phyloP scores from a whole-genome alignment of 2,888 invertebrate genomes.

The Exephanes ischioxanthus region DNA sequence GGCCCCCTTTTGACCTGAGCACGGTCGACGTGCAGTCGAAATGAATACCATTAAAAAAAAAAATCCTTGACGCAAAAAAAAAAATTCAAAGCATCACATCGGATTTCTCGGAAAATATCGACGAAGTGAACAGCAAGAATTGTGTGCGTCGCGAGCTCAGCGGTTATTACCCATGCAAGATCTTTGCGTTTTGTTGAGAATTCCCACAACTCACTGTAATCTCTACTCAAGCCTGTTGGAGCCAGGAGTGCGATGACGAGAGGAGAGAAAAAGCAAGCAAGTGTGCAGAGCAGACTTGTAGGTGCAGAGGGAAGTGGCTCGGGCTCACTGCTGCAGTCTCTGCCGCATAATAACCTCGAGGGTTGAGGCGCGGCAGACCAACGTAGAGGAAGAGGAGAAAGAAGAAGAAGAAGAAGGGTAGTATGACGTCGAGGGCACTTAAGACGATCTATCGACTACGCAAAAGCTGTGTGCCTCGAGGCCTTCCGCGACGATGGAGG shows the following conservation, averaged over 20 bases:
- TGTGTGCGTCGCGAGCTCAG: too few species aligned
- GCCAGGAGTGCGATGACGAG: conserved; percentile 31
- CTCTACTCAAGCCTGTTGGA: conserved; percentile 30
- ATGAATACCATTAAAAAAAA: too few species aligned
- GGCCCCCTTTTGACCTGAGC: too few species aligned
- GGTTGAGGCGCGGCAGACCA: conserved; percentile 41
- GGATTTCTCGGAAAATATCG: too few species aligned
- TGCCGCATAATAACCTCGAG: conserved; percentile 69
- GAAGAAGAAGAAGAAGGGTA: conserved; percentile 68
- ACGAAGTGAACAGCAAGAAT: too few species aligned
- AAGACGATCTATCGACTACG: conserved; percentile 78
- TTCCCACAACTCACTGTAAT: conserved; percentile 5
- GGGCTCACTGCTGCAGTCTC: conserved; percentile 67
- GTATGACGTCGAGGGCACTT: conserved; percentile 80
- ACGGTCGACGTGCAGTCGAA: too few species aligned
- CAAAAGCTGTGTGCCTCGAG: conserved; percentile 68
- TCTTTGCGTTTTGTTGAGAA: neutral
- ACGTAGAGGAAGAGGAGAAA: conserved; percentile 37
- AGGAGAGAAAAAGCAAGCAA: conserved; percentile 39
- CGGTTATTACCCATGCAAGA: too few species aligned
- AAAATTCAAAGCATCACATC: too few species aligned
- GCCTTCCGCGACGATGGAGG: conserved; percentile 67
- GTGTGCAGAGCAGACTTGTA: conserved; percentile 49
- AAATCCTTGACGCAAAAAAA: too few species aligned
- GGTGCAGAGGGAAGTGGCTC: conserved; percentile 46